A percentile compares a stretch with the other conserved stretches of the same genome.
phyloP scores from a whole-genome alignment of 2,113 vertebrate genomes.

The Zapus hudsonius region DNA sequence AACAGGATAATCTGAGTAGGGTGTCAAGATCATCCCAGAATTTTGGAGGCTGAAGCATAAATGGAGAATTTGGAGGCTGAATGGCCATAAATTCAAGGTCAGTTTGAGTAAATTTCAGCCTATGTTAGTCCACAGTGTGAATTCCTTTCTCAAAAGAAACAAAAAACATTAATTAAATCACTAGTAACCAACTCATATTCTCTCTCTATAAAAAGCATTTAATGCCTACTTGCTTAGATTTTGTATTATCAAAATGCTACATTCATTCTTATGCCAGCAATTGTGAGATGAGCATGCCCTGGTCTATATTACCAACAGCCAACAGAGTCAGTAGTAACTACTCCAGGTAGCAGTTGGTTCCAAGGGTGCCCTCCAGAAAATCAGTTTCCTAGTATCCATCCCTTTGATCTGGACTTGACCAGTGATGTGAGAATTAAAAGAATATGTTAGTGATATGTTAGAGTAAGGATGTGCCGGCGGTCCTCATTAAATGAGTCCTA shows the following conservation, averaged over 20 bases:
- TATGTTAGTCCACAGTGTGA: neutral
- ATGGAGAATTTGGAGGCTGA: too few relatives aligned
- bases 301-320: neutral
- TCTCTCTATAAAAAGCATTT: neutral
- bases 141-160: neutral
- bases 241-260: constrained; percentile 5
- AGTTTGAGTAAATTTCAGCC: neutral
- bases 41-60: neutral
- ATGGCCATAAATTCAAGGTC: neutral
- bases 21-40: too few relatives aligned
- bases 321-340: neutral
- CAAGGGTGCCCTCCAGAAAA: neutral
- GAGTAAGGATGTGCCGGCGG: too few relatives aligned
- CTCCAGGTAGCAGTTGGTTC: neutral
- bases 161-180: neutral
- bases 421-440: neutral
- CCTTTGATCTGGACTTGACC: neutral
- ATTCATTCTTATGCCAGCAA: neutral
- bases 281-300: neutral
- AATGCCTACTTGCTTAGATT: neutral
- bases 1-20: too few relatives aligned
- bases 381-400: neutral
- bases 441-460: neutral
- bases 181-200: neutral
- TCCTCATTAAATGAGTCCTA: too few relatives aligned